These are phyloP conservation scores for Gymnogyps californianus DNA, from an alignment of 2,113 vertebrate species.

Conservation along the genomic window DNA sequence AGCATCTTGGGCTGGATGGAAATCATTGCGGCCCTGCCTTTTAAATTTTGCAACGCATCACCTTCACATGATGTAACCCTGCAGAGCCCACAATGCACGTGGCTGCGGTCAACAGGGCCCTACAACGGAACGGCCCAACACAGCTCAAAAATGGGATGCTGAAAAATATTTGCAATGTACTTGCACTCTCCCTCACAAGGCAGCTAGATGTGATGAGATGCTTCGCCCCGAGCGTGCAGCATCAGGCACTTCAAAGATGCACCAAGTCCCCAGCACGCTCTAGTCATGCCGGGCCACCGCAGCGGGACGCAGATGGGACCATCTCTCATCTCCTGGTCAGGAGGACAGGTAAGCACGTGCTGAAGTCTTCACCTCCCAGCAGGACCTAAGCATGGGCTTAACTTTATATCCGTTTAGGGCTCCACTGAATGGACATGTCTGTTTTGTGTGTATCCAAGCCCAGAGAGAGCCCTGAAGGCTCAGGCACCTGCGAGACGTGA, in stretches of 20 bases:
- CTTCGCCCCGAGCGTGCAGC: neutral
- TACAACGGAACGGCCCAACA: fast-evolving
- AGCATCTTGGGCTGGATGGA: neutral
- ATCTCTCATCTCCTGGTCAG: neutral
- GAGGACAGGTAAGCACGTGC: neutral
- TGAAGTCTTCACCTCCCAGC: neutral
- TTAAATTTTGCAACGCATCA: neutral
- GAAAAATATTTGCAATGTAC: neutral
- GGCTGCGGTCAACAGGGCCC: neutral
- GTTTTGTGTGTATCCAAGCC: neutral
- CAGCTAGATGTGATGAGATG: neutral
- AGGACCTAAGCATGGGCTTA: neutral
- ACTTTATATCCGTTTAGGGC: neutral
- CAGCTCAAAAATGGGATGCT: neutral
- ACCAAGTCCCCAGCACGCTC: fast-evolving
- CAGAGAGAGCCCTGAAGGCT: neutral
- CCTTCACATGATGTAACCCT: neutral
- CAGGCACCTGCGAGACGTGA: neutral
- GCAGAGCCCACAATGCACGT: fast-evolving
- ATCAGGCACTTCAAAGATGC: neutral
- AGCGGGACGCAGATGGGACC: neutral
- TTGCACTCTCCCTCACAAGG: neutral
- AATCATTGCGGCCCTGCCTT: neutral
- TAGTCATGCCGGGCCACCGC: neutral
- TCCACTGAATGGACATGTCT: neutral